phyloP scores from a whole-genome alignment of 2,113 vertebrate genomes.

The Zosterops pallidus region DNA sequence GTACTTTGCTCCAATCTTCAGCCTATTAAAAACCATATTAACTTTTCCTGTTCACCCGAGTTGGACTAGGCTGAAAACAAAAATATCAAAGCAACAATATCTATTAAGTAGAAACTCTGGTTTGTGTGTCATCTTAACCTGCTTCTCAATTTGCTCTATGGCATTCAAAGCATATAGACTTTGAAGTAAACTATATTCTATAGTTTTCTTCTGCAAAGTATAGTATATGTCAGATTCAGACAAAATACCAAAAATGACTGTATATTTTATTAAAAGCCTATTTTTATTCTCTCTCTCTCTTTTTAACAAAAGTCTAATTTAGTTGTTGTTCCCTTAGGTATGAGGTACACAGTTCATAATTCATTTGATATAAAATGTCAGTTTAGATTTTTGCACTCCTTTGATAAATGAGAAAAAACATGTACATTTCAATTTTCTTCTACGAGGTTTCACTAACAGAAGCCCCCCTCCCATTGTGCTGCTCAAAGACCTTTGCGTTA shows the following conservation, averaged over 20 bases:
- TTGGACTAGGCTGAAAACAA: background rate
- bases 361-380: conserved; percentile 82
- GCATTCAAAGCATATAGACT: background rate
- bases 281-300: conserved; percentile 43
- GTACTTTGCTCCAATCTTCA: background rate
- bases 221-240: conserved; percentile 23
- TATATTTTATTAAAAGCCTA: conserved; percentile 73
- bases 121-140: background rate
- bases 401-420: conserved; percentile 80
- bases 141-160: background rate
- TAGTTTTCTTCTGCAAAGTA: background rate
- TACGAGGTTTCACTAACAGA: conserved; percentile 48
- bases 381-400: conserved; percentile 75
- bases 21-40: background rate
- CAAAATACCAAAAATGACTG: conserved; percentile 54
- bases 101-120: background rate
- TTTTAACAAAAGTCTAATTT: conserved; percentile 75
- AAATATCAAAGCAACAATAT: background rate
- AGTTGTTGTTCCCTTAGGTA: conserved; percentile 80
- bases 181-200: background rate
- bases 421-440: conserved; percentile 78
- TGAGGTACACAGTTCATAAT: conserved; percentile 80
- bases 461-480: conserved; percentile 61
- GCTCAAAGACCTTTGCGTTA: conserved; percentile 76
- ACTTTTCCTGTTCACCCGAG: background rate